Conservation (phyloP, 2,797 vertebrate genomes). For the Psittacula derbiana region DNA sequence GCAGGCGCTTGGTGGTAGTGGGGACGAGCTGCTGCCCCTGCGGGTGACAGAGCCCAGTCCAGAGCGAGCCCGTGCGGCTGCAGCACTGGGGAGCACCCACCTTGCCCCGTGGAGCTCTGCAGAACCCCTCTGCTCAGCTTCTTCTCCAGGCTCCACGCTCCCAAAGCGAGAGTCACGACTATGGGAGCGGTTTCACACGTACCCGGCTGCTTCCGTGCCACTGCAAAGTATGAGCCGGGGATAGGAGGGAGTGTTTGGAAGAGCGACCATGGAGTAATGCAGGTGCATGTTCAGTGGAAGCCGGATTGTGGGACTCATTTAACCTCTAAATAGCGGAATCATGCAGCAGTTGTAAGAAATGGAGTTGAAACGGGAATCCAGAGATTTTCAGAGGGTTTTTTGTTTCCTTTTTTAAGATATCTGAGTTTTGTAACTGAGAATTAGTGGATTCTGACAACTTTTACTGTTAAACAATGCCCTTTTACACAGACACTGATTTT, state of each 20-base stretch:
- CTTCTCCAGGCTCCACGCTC: fast-evolving
- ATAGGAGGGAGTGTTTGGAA: not conserved
- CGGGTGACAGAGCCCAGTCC: fast-evolving
- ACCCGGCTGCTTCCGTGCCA: fast-evolving
- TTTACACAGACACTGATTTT: not conserved
- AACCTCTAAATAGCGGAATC: not conserved
- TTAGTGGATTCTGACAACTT: not conserved
- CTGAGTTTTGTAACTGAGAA: not conserved
- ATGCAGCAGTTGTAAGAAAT: not conserved
- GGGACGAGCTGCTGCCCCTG: not conserved
- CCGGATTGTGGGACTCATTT: fast-evolving
- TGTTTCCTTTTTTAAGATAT: not conserved
- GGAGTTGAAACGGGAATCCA: not conserved
- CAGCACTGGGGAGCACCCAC: fast-evolving
- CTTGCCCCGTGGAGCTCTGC: not conserved
- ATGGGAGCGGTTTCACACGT: fast-evolving
- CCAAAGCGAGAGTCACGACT: fast-evolving
- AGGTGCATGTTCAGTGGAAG: not conserved
- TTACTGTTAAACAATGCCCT: not conserved
- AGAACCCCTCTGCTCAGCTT: not conserved
- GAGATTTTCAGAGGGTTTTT: not conserved
- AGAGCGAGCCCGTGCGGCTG: fast-evolving
- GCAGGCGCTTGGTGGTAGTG: fast-evolving
- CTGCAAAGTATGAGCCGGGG: not conserved
- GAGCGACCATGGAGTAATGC: fast-evolving